Percentiles rank a stretch among this genome's conserved stretches.
Conservation (phyloP, 1,140 invertebrate species). For the Pachypeltis micranthus region DNA sequence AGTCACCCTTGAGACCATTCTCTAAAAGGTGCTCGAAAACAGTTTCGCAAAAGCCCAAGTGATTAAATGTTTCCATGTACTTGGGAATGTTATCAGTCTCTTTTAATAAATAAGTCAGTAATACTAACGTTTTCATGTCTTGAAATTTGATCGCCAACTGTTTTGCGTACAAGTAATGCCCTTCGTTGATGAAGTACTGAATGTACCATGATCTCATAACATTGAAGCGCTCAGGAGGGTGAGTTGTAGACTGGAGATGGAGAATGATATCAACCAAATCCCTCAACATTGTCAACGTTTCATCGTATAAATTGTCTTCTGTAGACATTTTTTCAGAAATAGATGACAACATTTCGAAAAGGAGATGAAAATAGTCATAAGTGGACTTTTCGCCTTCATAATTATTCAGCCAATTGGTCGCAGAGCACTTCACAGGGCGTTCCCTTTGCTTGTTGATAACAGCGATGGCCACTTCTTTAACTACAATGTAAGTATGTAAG, state of each 20-base stretch:
- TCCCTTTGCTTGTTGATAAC: neutral
- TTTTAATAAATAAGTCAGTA: neutral
- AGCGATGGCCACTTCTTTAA: neutral
- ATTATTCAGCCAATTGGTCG: neutral
- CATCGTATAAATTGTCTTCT: neutral
- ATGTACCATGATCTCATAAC: neutral
- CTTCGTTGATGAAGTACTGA: neutral
- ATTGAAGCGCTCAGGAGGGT: neutral
- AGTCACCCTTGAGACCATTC: neutral
- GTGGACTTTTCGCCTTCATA: neutral
- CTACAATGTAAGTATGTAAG: neutral
- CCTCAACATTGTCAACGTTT: neutral
- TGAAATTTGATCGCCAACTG: neutral
- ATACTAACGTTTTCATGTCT: neutral
- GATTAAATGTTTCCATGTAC: neutral
- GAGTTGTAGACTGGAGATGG: neutral
- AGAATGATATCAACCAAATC: constrained; percentile 1
- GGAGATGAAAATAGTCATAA: neutral
- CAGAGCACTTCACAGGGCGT: neutral
- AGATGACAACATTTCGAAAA: neutral
- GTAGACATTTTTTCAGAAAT: neutral
- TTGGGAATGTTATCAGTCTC: neutral
- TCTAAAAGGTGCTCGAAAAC: neutral
- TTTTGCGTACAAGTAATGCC: neutral
- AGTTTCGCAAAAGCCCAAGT: neutral